These are phyloP conservation scores for Megamerina dolium DNA, from an alignment of 2,888 invertebrate genomes.

Conservation along the genomic window DNA sequence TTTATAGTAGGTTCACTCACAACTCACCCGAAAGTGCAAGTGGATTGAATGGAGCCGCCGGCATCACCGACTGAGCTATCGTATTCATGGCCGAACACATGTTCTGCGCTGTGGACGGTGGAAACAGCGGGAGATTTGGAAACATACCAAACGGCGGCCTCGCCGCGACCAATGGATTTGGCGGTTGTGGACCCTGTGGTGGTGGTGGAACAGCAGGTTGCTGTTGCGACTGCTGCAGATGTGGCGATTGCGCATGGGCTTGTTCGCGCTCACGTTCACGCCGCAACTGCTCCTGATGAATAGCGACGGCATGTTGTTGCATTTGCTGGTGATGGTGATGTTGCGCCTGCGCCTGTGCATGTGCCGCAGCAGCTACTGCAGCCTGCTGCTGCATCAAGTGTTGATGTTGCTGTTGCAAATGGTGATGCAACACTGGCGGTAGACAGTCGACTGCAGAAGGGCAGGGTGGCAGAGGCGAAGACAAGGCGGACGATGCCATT, in stretches of 20 bases:
- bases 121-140: slow-evolving; percentile 48
- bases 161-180: slow-evolving; percentile 40
- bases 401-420: slow-evolving; percentile 45
- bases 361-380: slow-evolving; percentile 37
- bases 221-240: slow-evolving; percentile 23
- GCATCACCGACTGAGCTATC: slow-evolving; percentile 73
- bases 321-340: slow-evolving; percentile 41
- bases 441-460: slow-evolving; percentile 35
- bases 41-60: slow-evolving; percentile 81
- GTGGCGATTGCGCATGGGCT: slow-evolving; percentile 48
- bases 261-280: slow-evolving; percentile 32
- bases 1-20: slow-evolving; percentile 26
- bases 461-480: slow-evolving; percentile 26
- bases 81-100: slow-evolving; percentile 75
- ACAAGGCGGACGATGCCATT: slow-evolving; percentile 11
- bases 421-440: slow-evolving; percentile 41
- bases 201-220: slow-evolving; percentile 9
- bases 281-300: slow-evolving; percentile 42
- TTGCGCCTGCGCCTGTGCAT: slow-evolving; percentile 27
- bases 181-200: slow-evolving; percentile 23
- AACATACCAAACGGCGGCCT: slow-evolving; percentile 49
- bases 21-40: slow-evolving; percentile 66
- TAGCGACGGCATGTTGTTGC: slow-evolving; percentile 40
- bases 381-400: slow-evolving; percentile 44
- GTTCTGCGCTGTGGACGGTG: slow-evolving; percentile 59